Evolutionary conservation across 2,797 vertebrate species (phyloP), one percentile per base, ranked within the genome.

Genomic region (Masticophis lateralis): DNA sequence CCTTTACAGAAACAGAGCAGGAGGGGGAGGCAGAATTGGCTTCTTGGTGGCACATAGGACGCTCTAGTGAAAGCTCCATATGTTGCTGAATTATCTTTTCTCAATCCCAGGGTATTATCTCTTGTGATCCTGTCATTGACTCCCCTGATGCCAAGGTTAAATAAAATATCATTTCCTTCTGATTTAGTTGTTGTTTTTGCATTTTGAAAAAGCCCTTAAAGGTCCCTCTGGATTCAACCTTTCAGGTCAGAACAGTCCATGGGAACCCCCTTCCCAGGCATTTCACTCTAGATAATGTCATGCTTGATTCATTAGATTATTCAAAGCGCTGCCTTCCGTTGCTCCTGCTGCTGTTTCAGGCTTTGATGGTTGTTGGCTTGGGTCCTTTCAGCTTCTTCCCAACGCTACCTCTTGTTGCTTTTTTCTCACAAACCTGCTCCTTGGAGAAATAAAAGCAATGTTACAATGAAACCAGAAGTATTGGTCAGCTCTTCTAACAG

Each of bases 81-180:
- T 96, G 97, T 94, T 95, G 47, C 94, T 10, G 92, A 97, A 91
- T 95, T 96, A 95, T 95, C 95, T 93, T 59, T 92, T 95, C 92
- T 92, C 95, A 95, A 92, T 96, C 95, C 96, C 94, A n/a, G 0
- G 91, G n/a, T 83, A 93, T 96, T 96, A 95, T 96, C 95, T 93
- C 27, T 83, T 92, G 89, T 0, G 92, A 92, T 92, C 92, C 95
- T 93, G 92, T 94, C 94, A 95, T 93, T 90, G 11, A 79, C 90
- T 92, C 92, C 90, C 88, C 13, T 32, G 14, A 95, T 18, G 90
- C 94, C 94, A 95, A 96, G 96, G 96, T 96, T 97, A 96, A 97
- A 97, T 97, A 97, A 97, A 97, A 97, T 97, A 97, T 93, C 2
- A 95, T 97, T 97, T 97, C 96, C 96, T 96, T 95, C 94, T 96